These are phyloP conservation scores for Agonopterix alstromeriana DNA, from an alignment of 2,888 invertebrate species.

Conservation along the genomic window DNA sequence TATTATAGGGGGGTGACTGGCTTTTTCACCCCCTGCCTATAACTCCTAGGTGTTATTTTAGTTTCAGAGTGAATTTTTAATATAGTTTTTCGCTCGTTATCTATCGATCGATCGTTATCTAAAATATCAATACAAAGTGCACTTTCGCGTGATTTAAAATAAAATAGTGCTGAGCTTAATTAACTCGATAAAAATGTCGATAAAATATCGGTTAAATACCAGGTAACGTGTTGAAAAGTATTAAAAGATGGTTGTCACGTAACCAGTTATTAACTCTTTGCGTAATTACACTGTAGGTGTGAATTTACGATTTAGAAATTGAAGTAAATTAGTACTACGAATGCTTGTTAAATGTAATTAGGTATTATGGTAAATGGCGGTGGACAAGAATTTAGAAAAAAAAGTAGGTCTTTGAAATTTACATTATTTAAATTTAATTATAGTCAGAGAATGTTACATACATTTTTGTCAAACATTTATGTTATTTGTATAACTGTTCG, in stretches of 20 bases:
- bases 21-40: conserved; percentile 38
- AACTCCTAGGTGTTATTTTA: conserved; percentile 32
- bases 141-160: conserved; percentile 45
- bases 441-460: too few species aligned
- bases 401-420: too few species aligned
- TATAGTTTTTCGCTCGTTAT: conserved; percentile 50
- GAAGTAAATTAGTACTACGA: background rate
- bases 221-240: background rate
- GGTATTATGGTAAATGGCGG: too few species aligned
- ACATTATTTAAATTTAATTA: too few species aligned
- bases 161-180: conserved; percentile 18
- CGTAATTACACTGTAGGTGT: background rate
- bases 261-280: background rate
- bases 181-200: conserved; percentile 3
- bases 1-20: conserved; percentile 45
- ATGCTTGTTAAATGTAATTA: too few species aligned
- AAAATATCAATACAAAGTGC: conserved; percentile 49
- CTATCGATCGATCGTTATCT: conserved; percentile 36
- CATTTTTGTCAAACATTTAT: too few species aligned
- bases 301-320: background rate
- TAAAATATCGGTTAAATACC: conserved; percentile 4
- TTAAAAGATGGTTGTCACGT: background rate
- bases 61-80: conserved; percentile 46
- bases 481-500: too few species aligned
- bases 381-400: too few species aligned